phyloP scores from a whole-genome alignment of 2,888 invertebrate genomes.

The Eupithecia subumbrata region DNA sequence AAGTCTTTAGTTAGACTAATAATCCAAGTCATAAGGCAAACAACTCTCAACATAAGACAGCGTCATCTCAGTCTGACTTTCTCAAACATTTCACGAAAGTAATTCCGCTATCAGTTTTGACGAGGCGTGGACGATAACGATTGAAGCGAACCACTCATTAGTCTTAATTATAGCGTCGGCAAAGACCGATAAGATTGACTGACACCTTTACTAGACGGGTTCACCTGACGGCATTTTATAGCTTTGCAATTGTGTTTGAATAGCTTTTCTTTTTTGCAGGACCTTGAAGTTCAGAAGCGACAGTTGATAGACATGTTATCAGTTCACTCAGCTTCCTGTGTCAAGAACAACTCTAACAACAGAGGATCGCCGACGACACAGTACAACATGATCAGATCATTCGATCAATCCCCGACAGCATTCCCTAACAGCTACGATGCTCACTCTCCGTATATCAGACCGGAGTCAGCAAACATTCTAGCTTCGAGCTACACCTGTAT shows the following conservation, averaged over 20 bases:
- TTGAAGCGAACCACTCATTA: constrained; percentile 47
- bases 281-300: constrained; percentile 90
- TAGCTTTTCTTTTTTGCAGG: constrained; percentile 74
- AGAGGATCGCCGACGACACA: constrained; percentile 70
- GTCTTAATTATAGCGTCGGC: constrained; percentile 47
- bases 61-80: constrained; percentile 20
- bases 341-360: constrained; percentile 78
- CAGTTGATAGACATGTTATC: constrained; percentile 91
- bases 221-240: neutral
- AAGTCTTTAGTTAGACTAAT: constrained; percentile 1
- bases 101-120: constrained; percentile 48
- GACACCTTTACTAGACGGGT: constrained; percentile 23
- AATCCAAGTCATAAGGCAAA: neutral
- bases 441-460: constrained; percentile 79
- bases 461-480: constrained; percentile 80
- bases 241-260: neutral
- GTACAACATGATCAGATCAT: constrained; percentile 77
- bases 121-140: constrained; percentile 49
- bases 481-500: constrained; percentile 79
- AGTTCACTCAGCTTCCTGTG: constrained; percentile 88
- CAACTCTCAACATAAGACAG: neutral
- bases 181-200: constrained; percentile 44
- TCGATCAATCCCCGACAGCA: constrained; percentile 71
- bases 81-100: constrained; percentile 39
- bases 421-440: constrained; percentile 76